Percentiles rank a stretch among this genome's conserved stretches.
phyloP scores from a whole-genome alignment of 2,113 vertebrate species.

The Microtus richardsoni region DNA sequence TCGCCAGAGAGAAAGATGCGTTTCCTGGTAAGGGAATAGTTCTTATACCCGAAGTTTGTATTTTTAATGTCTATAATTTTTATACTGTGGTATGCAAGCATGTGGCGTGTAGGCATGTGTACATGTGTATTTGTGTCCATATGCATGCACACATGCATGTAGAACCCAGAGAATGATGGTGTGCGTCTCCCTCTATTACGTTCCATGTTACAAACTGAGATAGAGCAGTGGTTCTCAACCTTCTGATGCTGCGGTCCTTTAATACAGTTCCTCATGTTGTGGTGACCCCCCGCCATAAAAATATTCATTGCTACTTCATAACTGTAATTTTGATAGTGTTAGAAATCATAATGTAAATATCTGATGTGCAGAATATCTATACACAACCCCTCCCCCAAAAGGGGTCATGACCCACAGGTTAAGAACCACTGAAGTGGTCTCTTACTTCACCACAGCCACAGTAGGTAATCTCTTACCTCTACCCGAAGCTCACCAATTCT shows the following conservation, averaged over 20 bases:
- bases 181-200: background rate
- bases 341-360: background rate
- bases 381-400: background rate
- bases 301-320: background rate
- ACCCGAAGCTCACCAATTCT: background rate
- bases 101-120: background rate
- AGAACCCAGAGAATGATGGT: background rate
- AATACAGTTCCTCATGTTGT: background rate
- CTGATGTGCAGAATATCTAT: background rate
- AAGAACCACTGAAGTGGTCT: background rate
- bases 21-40: background rate
- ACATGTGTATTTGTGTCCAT: background rate
- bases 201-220: too few species aligned
- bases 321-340: background rate
- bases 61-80: background rate
- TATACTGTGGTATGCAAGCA: background rate
- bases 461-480: background rate
- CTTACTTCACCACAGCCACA: background rate
- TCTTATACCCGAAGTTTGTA: background rate
- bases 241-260: background rate
- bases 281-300: background rate
- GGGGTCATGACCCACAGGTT: background rate
- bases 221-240: background rate
- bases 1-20: background rate
- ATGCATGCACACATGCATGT: background rate